Evolutionary conservation across 2,113 vertebrate genomes (phyloP).

Genomic region (Nesogale talazaci): DNA sequence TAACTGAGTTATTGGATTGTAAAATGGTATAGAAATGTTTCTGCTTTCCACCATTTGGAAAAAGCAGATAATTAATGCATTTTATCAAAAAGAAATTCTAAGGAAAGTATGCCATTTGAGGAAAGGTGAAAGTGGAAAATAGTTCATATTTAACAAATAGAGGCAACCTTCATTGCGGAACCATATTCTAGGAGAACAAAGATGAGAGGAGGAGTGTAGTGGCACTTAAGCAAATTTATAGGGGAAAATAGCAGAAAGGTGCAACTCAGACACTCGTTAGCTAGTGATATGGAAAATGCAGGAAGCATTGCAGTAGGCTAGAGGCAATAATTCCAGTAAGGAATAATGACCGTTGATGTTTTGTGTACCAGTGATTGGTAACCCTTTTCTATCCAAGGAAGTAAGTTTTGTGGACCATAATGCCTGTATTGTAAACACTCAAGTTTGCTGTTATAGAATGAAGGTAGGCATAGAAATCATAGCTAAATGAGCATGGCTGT

Average conservation of each 20-base stretch:
- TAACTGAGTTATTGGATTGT: neutral
- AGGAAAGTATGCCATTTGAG: neutral
- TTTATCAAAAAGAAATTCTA: neutral
- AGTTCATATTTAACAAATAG: neutral
- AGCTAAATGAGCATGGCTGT: neutral
- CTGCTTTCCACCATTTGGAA: neutral
- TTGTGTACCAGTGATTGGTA: neutral
- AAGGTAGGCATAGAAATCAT: neutral
- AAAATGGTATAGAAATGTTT: neutral
- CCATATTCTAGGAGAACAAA: neutral
- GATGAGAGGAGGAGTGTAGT: neutral
- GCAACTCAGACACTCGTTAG: neutral
- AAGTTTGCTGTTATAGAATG: neutral
- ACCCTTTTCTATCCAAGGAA: neutral
- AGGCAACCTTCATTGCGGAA: neutral
- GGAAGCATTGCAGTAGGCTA: neutral
- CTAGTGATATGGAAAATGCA: neutral
- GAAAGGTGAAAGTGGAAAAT: neutral
- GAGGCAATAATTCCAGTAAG: neutral
- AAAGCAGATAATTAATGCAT: neutral
- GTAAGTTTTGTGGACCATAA: neutral
- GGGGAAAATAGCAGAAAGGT: neutral
- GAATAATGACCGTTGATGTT: neutral
- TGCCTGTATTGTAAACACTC: neutral
- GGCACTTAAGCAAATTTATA: neutral